Evolutionary conservation across 2,888 invertebrate genomes (phyloP), one percentile per base, ranked within the genome.

Genomic region (Eugnorisma glareosa): DNA sequence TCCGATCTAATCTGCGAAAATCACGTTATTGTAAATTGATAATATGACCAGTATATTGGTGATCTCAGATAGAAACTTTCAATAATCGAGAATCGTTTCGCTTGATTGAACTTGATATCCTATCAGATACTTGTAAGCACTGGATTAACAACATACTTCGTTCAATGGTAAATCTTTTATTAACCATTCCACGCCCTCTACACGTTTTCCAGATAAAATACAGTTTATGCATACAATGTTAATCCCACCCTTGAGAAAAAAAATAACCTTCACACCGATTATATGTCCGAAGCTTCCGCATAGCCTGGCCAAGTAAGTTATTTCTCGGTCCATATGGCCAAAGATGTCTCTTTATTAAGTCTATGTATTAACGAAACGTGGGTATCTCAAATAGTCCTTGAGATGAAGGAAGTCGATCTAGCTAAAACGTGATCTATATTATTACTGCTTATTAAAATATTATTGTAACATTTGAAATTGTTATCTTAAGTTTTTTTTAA

Each of bases 191-290:
- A 81, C 51, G 74, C 67, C 73, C 40, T 72, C 40, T 83, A 70
- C 77, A 70, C 40, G 70, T 73, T 86, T 85, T 81, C 70, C 71
- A 83, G 82, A 88, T 88, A 89, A 87, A 87, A 84, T 84, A 88
- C 82, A 84, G 85, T 87, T 89, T 91, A 91, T 89, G 87, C 86
- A 91, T 86, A 92, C 90, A 92, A 93, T 93, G 86, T 89, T 87
- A 88, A 91, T 94, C 92, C 89, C 93, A 94, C 93, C 92, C 93
- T 94, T 94, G 94, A 93, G 89, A 86, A 88, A 84, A 89, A 88
- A 86, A 89, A 87, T 88, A 92, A 89, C 93, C 93, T 94, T 94
- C 92, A 90, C 89, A 92, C 88, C 87, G 89, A 90, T 92, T 91
- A 89, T 88, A 87, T 87, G 88, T 84, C 86, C 83, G 81, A 89